Percentiles rank a stretch among this genome's conserved stretches.
phyloP scores from a whole-genome alignment of 2,113 vertebrate species.

The Junco hyemalis region DNA sequence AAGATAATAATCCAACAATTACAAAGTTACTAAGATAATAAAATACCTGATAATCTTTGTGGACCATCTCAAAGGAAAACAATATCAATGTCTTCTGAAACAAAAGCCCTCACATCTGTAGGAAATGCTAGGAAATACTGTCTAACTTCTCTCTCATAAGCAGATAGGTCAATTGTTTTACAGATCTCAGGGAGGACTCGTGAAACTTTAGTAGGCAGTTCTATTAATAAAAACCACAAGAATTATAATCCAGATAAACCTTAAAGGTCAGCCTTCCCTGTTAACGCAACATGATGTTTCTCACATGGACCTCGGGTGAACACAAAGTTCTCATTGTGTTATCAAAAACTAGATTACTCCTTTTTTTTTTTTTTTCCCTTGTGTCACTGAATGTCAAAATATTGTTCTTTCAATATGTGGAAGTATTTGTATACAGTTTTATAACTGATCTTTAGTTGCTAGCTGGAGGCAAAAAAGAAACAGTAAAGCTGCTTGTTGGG shows the following conservation, averaged over 20 bases:
- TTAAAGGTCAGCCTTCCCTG: slow-evolving; percentile 59
- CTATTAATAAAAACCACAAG: slow-evolving; percentile 38
- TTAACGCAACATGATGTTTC: slow-evolving; percentile 57
- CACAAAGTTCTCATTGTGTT: slow-evolving; percentile 69
- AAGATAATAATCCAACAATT: slow-evolving; percentile 38
- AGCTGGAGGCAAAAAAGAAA: slow-evolving; percentile 76
- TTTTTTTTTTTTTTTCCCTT: neutral
- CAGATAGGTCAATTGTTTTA: slow-evolving; percentile 47
- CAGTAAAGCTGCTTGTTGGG: slow-evolving; percentile 70
- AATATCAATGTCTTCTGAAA: slow-evolving; percentile 47
- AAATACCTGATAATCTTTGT: slow-evolving; percentile 55
- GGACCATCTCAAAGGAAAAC: slow-evolving; percentile 54
- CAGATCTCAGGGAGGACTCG: neutral
- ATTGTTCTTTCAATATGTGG: slow-evolving; percentile 74
- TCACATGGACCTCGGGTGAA: slow-evolving; percentile 46
- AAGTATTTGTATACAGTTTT: slow-evolving; percentile 76
- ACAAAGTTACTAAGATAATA: slow-evolving; percentile 52
- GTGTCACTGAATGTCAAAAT: slow-evolving; percentile 79
- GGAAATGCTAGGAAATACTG: slow-evolving; percentile 47
- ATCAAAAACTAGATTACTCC: slow-evolving; percentile 60
- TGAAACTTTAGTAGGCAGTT: slow-evolving; percentile 31
- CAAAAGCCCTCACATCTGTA: slow-evolving; percentile 54
- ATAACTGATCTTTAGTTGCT: slow-evolving; percentile 73
- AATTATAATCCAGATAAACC: slow-evolving; percentile 32
- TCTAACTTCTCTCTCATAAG: slow-evolving; percentile 12